Conservation (phyloP, 2,113 vertebrate genomes). For the Lophura nycthemera region DNA sequence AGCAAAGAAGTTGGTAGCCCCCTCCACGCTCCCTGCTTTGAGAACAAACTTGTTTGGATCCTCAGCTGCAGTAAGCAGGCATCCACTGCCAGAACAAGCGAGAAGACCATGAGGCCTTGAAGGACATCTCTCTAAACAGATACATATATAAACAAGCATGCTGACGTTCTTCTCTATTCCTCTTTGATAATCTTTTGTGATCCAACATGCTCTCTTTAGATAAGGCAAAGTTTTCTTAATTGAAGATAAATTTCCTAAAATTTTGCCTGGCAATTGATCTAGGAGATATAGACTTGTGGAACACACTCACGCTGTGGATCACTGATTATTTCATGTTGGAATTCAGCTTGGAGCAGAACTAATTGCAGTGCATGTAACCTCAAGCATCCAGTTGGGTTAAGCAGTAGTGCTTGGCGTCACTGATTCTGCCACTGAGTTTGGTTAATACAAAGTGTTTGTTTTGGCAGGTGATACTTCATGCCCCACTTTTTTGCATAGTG, state of each 20-base stretch:
- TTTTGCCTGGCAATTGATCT: neutral
- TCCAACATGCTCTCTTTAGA: neutral
- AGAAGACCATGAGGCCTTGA: neutral
- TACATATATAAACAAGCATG: neutral
- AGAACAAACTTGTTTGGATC: neutral
- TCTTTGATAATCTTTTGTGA: neutral
- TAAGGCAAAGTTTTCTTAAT: neutral
- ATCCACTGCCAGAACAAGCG: neutral
- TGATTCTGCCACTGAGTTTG: neutral
- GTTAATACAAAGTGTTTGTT: slow-evolving; percentile 1
- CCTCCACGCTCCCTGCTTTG: neutral
- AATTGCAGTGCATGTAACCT: neutral
- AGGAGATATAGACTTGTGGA: neutral
- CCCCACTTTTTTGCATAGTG: neutral
- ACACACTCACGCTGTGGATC: neutral
- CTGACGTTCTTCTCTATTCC: neutral
- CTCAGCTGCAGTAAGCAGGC: neutral
- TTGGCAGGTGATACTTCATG: neutral
- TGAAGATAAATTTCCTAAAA: neutral
- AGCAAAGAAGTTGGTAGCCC: neutral
- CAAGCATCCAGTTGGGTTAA: neutral
- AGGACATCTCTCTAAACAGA: neutral
- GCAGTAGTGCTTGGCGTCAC: neutral
- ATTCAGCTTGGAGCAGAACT: neutral
- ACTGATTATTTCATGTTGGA: neutral